Percentiles rank a stretch among this genome's conserved stretches.
Conservation (phyloP, 2,113 vertebrate species). For the Solea senegalensis region DNA sequence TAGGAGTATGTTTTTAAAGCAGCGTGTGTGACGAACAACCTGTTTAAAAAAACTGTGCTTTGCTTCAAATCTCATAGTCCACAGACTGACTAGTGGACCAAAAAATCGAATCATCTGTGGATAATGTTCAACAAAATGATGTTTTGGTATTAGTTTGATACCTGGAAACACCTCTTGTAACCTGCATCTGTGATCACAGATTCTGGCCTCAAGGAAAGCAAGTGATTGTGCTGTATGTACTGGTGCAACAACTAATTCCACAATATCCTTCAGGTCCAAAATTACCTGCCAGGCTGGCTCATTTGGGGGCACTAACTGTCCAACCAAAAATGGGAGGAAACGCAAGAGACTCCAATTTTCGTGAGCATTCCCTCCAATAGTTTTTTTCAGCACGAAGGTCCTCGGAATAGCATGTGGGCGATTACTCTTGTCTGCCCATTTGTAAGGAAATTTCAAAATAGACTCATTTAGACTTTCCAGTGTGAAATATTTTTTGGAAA, state of each 20-base stretch:
- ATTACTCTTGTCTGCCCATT: slow-evolving; percentile 6
- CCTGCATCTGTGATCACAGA: too few relatives aligned
- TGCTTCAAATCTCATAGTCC: slow-evolving; percentile 11
- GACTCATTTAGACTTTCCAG: slow-evolving; percentile 5
- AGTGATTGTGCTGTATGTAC: background rate
- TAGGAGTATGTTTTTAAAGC: too few relatives aligned
- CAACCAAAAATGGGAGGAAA: slow-evolving; percentile 10
- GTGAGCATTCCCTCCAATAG: background rate
- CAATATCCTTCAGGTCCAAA: background rate
- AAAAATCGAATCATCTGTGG: slow-evolving; percentile 16
- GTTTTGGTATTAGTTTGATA: too few relatives aligned
- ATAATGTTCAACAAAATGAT: slow-evolving; percentile 18
- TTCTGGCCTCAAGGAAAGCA: slow-evolving; percentile 4
- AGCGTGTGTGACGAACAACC: too few relatives aligned
- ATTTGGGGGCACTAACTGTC: background rate
- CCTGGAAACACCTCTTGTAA: too few relatives aligned
- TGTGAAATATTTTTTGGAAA: slow-evolving; percentile 11
- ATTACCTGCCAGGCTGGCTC: slow-evolving; percentile 10
- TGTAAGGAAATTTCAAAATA: slow-evolving; percentile 8
- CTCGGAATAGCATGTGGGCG: too few relatives aligned
- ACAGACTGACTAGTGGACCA: background rate
- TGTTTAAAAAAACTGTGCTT: too few relatives aligned
- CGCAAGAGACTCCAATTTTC: background rate
- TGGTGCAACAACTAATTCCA: background rate
- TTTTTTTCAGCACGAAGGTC: slow-evolving; percentile 2